Evolutionary conservation across 2,113 vertebrate species (phyloP), one percentile per base, ranked within the genome.

Genomic region (Hiodon tergisus): DNA sequence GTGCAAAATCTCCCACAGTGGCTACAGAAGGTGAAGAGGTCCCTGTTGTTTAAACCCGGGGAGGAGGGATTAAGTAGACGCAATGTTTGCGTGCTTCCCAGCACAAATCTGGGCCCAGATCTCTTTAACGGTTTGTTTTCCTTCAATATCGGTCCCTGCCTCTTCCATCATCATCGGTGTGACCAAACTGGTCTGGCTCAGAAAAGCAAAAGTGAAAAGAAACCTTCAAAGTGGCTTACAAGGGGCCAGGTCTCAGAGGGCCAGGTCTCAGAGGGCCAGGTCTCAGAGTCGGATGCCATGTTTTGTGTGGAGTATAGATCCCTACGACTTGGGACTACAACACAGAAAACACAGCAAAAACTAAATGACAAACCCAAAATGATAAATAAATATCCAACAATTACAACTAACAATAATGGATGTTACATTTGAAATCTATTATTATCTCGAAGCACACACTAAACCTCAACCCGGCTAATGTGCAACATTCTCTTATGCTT

Each of bases 121-220:
- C 53, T 71, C 14, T 52, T 70, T 4, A 47, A 69, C 69, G 7
- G 74, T 65, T 72, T 73, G 9, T 69, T 79, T 79, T 77, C 66
- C 70, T 76, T 79, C 66, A 66, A 66, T 47, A 55, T 57, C 11
- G 4, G 58, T 11, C 46, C 9, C 17, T 1, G 17, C 53, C 31
- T 67, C 47, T 50, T 77, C 62, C 55, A 70, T 73, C 51, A 73
- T 31, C 51, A 57, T 17, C 47, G 65, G 55, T 54, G 13, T 50
- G 47, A 69, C 65, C 46, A 31, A 31, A 31, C 31, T 31, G 31
- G 31, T 31, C 31, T 31, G 31, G 31, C 31, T 31, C 31, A 31
- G 31, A 31, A 31, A 31, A 31, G 31, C 31, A 31, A 31, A 5
- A 6, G n/a, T 31, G 31, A 53, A 58, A 73, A 67, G 67, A 55